Base-by-base conservation (phyloP, 2,113 vertebrate genomes). In the Pithys albifrons region DNA sequence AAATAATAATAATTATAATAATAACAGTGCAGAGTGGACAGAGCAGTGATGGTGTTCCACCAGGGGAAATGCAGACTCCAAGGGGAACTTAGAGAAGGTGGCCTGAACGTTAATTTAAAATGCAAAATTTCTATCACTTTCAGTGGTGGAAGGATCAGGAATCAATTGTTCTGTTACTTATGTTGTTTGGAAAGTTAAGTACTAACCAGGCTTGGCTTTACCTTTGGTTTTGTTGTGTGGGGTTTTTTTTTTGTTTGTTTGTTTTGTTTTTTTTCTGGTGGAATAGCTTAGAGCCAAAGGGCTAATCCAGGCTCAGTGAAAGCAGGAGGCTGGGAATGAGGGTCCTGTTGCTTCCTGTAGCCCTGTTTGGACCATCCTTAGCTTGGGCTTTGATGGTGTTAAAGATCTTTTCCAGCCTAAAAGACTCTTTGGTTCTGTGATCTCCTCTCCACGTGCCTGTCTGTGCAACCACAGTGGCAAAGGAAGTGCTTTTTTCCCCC, bases 391-490 rank as follows among this genome's bases (percentile, higher is more conserved):
- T 1, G 49, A n/a, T 11, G 57, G 31, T 49, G 35, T 43, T 16
- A 57, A 70, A 70, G 64, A 49, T 55, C 41, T 64, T 64, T 57
- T 11, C 5, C 57, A 49, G 49, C n/a, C 88, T 20, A 17, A 6
- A 7, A 89, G 48, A 4, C 14, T 31, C 71, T 54, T 14, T 41
- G 79, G 48, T 70, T 43, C 57, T 10, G 72, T 5, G 79, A 57
- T 84, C 90, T 95, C 93, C 82, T 25, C 94, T 28, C 91, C 89
- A 80, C 33, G 14, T 65, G 91, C 48, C 14, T 91, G 78, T 75
- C 93, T 31, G 65, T 14, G 74, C 91, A 87, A 91, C 75, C 73
- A 24, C 8, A 92, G 51, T 92, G 92, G 97, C 91, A 97, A 88
- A 96, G 88, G 85, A 93, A 96, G 66, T 65, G 52, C 73, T 19